Conservation (phyloP, 2,797 vertebrate species). For the Brotula barbata region DNA sequence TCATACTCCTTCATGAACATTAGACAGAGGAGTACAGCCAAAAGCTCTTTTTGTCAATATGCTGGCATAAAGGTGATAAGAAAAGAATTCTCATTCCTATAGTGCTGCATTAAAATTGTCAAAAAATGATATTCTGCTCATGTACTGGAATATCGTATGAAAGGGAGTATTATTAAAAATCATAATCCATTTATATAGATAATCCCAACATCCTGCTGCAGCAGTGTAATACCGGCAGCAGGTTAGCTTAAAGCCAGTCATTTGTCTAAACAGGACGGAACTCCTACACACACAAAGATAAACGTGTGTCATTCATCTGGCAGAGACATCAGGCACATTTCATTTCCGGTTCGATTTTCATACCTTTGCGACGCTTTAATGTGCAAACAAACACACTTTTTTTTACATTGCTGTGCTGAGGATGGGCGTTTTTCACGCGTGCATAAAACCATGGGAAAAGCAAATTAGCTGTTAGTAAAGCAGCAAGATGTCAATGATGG, state of each 20-base stretch:
- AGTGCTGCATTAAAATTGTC: constrained; percentile 36
- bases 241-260: constrained; percentile 14
- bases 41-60: constrained; percentile 58
- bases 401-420: too few species aligned
- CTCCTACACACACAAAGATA: too few species aligned
- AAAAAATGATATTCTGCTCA: constrained; percentile 39
- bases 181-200: constrained; percentile 38
- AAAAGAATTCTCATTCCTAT: constrained; percentile 48
- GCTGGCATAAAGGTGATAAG: constrained; percentile 66
- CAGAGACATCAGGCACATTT: too few species aligned
- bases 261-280: constrained; percentile 15
- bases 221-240: constrained; percentile 17
- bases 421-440: too few species aligned
- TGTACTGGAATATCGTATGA: constrained; percentile 40
- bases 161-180: constrained; percentile 39
- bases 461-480: too few species aligned
- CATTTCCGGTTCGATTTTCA: too few species aligned
- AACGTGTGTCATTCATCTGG: too few species aligned
- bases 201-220: constrained; percentile 29
- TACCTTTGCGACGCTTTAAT: too few species aligned
- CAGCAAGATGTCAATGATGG: too few species aligned
- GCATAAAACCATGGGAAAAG: too few species aligned
- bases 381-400: too few species aligned
- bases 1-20: constrained; percentile 58
- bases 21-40: constrained; percentile 59